Conservation (phyloP, 1,140 invertebrate genomes). For the Tachypleus tridentatus region DNA sequence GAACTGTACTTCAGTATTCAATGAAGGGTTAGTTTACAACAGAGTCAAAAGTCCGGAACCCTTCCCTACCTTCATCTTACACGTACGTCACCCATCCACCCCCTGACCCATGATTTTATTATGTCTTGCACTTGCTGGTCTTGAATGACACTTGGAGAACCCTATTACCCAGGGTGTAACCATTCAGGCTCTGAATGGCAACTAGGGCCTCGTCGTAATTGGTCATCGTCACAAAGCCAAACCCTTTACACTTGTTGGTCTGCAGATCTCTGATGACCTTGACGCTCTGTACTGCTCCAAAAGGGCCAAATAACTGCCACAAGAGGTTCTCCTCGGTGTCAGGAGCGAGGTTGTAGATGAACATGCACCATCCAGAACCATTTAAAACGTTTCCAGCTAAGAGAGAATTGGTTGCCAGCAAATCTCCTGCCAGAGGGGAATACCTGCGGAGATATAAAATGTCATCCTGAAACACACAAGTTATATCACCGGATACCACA, state of each 20-base stretch:
- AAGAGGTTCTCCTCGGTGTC: conserved; percentile 97
- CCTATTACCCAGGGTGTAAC: conserved; percentile 91
- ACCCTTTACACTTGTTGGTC: conserved; percentile 99
- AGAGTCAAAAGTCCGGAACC: no score
- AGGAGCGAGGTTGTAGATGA: conserved; percentile 95
- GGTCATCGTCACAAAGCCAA: conserved; percentile 99
- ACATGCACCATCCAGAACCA: conserved; percentile 90
- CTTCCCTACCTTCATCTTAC: no score
- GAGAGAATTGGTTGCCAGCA: conserved; percentile 62
- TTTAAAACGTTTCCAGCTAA: conserved; percentile 55
- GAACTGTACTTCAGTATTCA: no score
- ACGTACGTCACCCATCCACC: no score
- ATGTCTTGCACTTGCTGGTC: conserved; percentile 46
- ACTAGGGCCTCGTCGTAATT: conserved; percentile 97
- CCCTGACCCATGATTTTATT: conserved; percentile 9
- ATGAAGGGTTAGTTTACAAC: no score
- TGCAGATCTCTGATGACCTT: conserved; percentile 95
- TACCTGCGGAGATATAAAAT: conserved; percentile 70
- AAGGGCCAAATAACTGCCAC: conserved; percentile 98
- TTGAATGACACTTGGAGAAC: conserved; percentile 98
- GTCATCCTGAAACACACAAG: background rate
- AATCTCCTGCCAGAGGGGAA: conserved; percentile 83
- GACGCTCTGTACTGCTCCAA: conserved; percentile 95
- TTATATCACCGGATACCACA: no score
- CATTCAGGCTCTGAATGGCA: conserved; percentile 94